Conservation (phyloP, 2,113 vertebrate genomes). For the Noturus placidus region DNA sequence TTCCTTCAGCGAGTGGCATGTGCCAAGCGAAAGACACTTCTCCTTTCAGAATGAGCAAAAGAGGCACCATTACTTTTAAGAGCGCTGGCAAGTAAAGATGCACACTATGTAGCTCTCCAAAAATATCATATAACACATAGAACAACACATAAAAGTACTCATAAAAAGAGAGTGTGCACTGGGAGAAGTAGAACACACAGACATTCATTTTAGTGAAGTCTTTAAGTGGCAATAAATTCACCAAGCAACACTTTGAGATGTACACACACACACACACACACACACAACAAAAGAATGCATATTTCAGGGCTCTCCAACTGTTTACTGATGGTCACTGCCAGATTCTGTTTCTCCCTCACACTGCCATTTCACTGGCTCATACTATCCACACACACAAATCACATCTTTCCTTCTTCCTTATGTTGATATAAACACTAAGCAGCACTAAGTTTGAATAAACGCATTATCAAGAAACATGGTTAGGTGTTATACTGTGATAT, state of each 20-base stretch:
- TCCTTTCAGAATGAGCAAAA: slow-evolving; percentile 1
- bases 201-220: neutral
- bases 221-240: slow-evolving; percentile 2
- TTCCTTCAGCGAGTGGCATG: neutral
- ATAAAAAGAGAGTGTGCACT: neutral
- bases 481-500: neutral
- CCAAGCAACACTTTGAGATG: slow-evolving; percentile 32
- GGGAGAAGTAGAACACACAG: neutral
- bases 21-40: slow-evolving; percentile 6
- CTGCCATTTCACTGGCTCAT: slow-evolving; percentile 12
- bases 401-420: slow-evolving; percentile 8
- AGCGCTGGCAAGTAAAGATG: neutral
- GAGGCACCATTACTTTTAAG: slow-evolving; percentile 15
- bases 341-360: slow-evolving; percentile 28
- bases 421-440: neutral
- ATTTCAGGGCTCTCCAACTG: slow-evolving; percentile 29
- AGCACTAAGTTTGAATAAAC: neutral
- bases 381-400: slow-evolving; percentile 3
- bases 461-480: neutral
- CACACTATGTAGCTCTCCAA: neutral
- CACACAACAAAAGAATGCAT: slow-evolving; percentile 25
- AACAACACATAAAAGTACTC: neutral
- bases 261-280: neutral
- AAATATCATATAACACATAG: slow-evolving; percentile 26
- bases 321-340: slow-evolving; percentile 24